A percentile compares a stretch with the other conserved stretches of the same genome.
phyloP scores from a whole-genome alignment of 2,797 vertebrate species.

The Hipposideros larvatus region DNA sequence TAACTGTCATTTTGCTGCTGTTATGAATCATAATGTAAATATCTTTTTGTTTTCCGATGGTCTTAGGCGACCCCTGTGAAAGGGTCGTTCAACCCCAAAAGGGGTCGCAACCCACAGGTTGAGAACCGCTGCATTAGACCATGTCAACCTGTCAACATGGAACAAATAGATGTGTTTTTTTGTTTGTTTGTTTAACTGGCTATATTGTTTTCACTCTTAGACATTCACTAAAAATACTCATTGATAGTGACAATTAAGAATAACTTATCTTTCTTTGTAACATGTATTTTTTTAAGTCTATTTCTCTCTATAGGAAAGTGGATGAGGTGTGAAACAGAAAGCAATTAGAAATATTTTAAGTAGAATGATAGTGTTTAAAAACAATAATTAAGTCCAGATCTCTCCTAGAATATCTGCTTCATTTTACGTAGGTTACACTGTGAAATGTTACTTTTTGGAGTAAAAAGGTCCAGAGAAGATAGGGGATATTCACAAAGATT shows the following conservation, averaged over 20 bases:
- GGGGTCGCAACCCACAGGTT: no score
- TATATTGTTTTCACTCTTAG: background rate
- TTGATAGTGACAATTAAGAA: background rate
- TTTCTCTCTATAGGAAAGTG: background rate
- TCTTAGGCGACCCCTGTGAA: no score
- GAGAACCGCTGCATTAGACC: background rate
- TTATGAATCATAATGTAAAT: no score
- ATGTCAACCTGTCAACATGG: accelerated
- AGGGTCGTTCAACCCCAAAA: no score
- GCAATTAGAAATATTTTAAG: background rate
- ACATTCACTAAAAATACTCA: background rate
- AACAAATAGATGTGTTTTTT: background rate
- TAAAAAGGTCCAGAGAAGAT: background rate
- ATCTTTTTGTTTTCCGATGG: no score
- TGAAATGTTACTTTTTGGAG: background rate
- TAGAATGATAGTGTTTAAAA: background rate
- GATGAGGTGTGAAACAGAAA: background rate
- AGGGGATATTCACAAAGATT: background rate
- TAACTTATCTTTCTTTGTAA: background rate
- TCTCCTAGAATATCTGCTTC: background rate
- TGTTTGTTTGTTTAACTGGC: background rate
- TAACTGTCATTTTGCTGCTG: no score
- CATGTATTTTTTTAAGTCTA: background rate
- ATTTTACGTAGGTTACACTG: background rate
- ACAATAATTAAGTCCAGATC: background rate